These are phyloP conservation scores for Drosophila bocki DNA, from an alignment of 1,140 invertebrate genomes.

Conservation along the genomic window DNA sequence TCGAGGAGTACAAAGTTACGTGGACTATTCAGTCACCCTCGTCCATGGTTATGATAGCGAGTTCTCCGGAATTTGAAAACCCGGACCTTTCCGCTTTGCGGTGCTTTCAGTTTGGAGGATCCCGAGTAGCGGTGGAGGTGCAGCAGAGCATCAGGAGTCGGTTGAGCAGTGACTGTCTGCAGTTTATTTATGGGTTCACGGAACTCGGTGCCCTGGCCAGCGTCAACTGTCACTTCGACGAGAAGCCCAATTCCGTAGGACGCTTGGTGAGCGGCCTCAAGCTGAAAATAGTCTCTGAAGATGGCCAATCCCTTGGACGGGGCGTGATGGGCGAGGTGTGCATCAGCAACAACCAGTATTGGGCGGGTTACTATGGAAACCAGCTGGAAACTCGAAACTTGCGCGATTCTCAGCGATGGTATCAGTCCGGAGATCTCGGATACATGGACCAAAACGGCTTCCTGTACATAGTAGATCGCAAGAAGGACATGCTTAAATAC, in stretches of 20 bases:
- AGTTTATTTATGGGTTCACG: conserved; percentile 41
- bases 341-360: conserved; percentile 34
- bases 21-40: conserved; percentile 40
- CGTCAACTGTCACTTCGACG: conserved; percentile 31
- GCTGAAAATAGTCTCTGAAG: conserved; percentile 74
- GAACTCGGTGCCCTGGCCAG: conserved; percentile 31
- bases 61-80: conserved; percentile 18
- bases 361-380: conserved; percentile 69
- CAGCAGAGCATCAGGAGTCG: conserved; percentile 36
- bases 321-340: conserved; percentile 60
- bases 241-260: conserved; percentile 52
- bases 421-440: conserved; percentile 89
- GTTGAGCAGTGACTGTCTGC: conserved; percentile 26
- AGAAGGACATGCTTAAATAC: conserved; percentile 87
- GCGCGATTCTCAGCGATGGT: conserved; percentile 86
- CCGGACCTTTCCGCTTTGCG: conserved; percentile 26
- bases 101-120: conserved; percentile 34
- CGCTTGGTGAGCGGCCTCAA: conserved; percentile 12
- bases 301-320: conserved; percentile 40
- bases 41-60: conserved; percentile 28
- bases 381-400: conserved; percentile 16
- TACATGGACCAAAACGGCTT: conserved; percentile 86
- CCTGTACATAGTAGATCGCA: conserved; percentile 87
- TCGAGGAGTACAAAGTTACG: conserved; percentile 49
- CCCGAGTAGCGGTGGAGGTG: conserved; percentile 15